Conservation (phyloP, 2,113 vertebrate genomes). For the Callipepla californica region DNA sequence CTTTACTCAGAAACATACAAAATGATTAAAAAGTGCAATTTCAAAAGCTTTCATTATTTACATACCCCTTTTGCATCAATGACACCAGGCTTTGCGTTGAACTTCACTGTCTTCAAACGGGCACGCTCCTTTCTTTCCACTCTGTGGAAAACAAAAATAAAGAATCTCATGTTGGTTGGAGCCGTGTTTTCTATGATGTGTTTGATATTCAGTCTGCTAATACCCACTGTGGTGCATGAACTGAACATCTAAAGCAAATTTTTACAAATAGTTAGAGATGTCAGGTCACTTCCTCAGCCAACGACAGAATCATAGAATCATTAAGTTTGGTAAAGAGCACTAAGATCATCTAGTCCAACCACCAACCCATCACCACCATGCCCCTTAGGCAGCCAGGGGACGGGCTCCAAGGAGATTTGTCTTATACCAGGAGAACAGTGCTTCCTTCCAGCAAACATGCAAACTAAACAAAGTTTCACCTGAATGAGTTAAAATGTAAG, state of each 20-base stretch:
- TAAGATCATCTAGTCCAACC: too few relatives aligned
- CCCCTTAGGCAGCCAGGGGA: fast-evolving
- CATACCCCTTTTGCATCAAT: slow-evolving; percentile 96
- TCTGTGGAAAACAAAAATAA: slow-evolving; percentile 76
- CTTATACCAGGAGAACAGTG: neutral
- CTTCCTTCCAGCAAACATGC: neutral
- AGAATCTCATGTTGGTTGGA: neutral
- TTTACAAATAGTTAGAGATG: neutral
- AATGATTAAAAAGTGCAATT: neutral
- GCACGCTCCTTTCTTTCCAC: slow-evolving; percentile 97
- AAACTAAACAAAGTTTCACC: neutral
- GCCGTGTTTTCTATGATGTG: fast-evolving
- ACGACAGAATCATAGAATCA: too few relatives aligned
- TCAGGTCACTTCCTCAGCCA: neutral
- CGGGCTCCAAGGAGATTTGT: neutral
- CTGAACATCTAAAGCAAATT: neutral
- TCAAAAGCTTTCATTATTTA: slow-evolving; percentile 54
- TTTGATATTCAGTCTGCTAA: neutral
- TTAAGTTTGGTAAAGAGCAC: too few relatives aligned
- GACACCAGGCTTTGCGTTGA: slow-evolving; percentile 92
- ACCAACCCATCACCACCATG: too few relatives aligned
- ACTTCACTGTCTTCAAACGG: slow-evolving; percentile 97
- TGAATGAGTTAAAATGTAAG: neutral
- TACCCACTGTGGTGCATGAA: neutral
- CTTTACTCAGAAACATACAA: neutral